Conservation (phyloP, 1,140 invertebrate species). For the Papilio polyxenes region DNA sequence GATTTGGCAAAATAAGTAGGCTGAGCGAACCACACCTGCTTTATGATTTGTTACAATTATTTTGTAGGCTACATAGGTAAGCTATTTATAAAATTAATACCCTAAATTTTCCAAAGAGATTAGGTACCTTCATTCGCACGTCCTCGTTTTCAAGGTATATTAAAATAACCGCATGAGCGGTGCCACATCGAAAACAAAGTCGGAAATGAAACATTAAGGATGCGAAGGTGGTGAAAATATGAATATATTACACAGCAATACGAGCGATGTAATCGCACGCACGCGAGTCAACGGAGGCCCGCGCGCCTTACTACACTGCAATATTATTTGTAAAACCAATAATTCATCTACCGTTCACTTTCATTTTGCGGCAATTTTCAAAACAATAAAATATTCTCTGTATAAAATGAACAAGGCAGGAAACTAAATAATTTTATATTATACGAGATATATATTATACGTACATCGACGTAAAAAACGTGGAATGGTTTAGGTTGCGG, state of each 20-base stretch:
- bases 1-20: constrained; percentile 42
- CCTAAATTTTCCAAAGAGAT: constrained; percentile 1
- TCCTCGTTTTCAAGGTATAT: constrained; percentile 39
- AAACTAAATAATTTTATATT: neutral
- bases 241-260: constrained; percentile 77
- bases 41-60: neutral
- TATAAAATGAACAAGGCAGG: neutral
- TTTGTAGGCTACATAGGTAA: neutral
- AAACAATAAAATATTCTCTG: constrained; percentile 31
- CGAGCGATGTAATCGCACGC: constrained; percentile 73
- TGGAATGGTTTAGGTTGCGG: neutral
- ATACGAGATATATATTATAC: neutral
- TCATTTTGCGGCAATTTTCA: constrained; percentile 65
- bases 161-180: constrained; percentile 45
- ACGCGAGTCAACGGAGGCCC: constrained; percentile 64
- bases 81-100: neutral
- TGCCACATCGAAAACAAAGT: constrained; percentile 53
- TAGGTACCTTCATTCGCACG: neutral
- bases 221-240: constrained; percentile 77
- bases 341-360: constrained; percentile 73
- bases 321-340: constrained; percentile 74
- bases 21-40: constrained; percentile 1
- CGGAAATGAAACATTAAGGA: constrained; percentile 72
- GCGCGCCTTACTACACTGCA: constrained; percentile 55
- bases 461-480: neutral